Evolutionary conservation across 53 echinoderm and acorn worm genomes (phyloP).

Genomic region (Mesocentrotus franciscanus): DNA sequence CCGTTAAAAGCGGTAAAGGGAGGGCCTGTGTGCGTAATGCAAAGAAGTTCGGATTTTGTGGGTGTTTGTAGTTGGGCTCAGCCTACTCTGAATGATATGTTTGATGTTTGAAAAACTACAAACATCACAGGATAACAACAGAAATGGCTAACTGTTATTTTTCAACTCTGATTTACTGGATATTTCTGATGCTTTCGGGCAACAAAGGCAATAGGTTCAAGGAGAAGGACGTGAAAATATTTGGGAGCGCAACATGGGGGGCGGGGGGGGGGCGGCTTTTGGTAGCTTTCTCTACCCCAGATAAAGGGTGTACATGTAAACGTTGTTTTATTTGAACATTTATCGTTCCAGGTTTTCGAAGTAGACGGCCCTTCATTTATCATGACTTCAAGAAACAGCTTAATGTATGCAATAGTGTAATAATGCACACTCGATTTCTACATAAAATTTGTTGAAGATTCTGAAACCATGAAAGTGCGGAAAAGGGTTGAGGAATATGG

Average conservation of each 20-base stretch:
- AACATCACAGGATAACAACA: neutral
- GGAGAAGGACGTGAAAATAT: constrained; percentile 5
- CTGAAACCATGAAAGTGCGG: neutral
- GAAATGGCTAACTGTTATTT: neutral
- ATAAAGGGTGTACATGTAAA: too few species aligned
- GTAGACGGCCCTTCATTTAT: neutral
- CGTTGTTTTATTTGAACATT: too few species aligned
- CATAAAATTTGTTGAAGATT: neutral
- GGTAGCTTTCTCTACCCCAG: neutral
- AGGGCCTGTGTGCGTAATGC: neutral
- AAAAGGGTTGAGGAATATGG: neutral
- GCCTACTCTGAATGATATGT: neutral
- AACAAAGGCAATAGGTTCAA: neutral
- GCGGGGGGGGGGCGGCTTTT: neutral
- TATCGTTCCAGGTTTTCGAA: too few species aligned
- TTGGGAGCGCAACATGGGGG: neutral
- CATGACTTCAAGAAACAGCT: neutral
- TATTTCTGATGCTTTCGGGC: neutral
- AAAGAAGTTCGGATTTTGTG: neutral
- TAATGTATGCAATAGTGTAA: neutral
- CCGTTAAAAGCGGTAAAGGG: neutral
- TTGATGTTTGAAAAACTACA: constrained; percentile 32
- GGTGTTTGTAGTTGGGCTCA: constrained; percentile 15
- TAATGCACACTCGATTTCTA: neutral
- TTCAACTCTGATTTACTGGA: neutral